Evolutionary conservation across 2,113 vertebrate genomes (phyloP).

Genomic region (Lutjanus erythropterus): DNA sequence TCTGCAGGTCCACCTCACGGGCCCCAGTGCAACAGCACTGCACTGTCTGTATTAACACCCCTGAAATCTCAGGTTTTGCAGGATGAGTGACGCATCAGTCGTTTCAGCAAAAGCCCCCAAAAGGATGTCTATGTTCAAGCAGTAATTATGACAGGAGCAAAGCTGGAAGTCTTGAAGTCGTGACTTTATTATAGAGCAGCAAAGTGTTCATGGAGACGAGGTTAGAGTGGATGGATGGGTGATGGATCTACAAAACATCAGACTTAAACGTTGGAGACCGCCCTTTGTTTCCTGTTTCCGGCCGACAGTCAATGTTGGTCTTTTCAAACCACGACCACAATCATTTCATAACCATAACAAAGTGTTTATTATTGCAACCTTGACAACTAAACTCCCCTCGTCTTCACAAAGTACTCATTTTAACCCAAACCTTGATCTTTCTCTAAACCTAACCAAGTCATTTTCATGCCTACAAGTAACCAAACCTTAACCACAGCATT

Average conservation of each 20-base stretch:
- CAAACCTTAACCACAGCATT: neutral
- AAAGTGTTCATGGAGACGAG: no score
- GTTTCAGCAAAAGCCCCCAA: neutral
- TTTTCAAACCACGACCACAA: no score
- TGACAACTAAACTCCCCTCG: neutral
- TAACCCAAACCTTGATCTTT: neutral
- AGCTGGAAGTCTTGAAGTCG: no score
- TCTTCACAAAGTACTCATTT: neutral
- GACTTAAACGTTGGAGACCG: no score
- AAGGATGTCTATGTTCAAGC: no score
- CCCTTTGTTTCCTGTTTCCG: no score
- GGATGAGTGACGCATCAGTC: neutral
- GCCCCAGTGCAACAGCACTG: no score
- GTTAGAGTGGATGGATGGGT: no score
- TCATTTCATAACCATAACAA: neutral
- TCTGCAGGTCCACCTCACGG: no score
- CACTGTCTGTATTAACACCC: no score
- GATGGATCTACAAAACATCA: no score
- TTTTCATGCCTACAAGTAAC: neutral
- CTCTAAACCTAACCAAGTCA: neutral
- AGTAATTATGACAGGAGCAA: neutral
- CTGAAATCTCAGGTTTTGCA: neutral
- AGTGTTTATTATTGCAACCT: neutral
- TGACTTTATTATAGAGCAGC: neutral
- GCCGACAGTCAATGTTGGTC: no score